Conservation (phyloP, 2,113 vertebrate genomes). For the Spheniscus mendiculus region DNA sequence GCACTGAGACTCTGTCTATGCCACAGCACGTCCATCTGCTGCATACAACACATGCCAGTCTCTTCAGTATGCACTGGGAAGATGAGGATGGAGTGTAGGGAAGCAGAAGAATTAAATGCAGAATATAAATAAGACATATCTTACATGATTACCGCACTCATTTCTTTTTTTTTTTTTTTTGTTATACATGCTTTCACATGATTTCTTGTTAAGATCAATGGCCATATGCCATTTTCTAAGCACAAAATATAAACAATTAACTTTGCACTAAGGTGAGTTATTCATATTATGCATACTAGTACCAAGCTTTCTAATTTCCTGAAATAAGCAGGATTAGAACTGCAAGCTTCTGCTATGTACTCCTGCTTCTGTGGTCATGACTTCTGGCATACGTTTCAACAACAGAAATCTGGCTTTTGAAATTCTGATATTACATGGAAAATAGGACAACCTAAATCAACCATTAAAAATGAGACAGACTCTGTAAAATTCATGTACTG, state of each 20-base stretch:
- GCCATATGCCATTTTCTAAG: not conserved
- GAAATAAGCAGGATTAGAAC: not conserved
- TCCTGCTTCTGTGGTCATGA: not conserved
- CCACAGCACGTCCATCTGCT: slow-evolving; percentile 32
- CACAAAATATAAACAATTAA: not conserved
- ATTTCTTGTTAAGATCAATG: not conserved
- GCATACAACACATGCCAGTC: not conserved
- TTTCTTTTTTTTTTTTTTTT: not conserved
- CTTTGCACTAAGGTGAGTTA: not conserved
- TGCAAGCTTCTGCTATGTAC: not conserved
- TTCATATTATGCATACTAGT: not conserved
- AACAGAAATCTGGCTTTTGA: not conserved
- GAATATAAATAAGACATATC: not conserved
- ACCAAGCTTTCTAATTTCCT: not conserved
- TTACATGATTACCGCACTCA: not conserved
- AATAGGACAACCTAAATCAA: not conserved
- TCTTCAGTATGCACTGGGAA: not conserved
- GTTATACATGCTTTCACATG: not conserved
- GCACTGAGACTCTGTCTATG: slow-evolving; percentile 19
- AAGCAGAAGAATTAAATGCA: not conserved
- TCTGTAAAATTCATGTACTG: not conserved
- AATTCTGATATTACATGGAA: not conserved
- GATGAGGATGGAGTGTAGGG: not conserved
- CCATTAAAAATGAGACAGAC: not conserved
- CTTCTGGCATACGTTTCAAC: not conserved